These are phyloP conservation scores for Euclidia mi DNA, from an alignment of 2,888 invertebrate genomes.

Conservation along the genomic window DNA sequence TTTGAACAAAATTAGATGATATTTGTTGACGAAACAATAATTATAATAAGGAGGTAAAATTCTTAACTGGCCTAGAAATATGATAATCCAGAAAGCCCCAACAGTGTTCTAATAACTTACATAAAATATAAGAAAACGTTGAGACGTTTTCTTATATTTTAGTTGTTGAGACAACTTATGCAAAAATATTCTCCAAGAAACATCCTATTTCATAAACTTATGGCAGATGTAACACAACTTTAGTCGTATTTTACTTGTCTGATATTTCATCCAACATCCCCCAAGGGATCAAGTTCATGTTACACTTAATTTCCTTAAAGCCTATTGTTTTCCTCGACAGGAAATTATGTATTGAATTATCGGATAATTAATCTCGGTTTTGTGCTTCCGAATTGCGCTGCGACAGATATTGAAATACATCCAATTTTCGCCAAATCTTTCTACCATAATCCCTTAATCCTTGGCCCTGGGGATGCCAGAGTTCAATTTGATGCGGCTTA, in stretches of 20 bases:
- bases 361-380: conserved; percentile 31
- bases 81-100: too few relatives aligned
- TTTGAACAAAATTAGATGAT: too few relatives aligned
- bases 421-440: background rate
- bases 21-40: too few relatives aligned
- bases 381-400: background rate
- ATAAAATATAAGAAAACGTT: too few relatives aligned
- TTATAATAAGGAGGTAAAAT: too few relatives aligned
- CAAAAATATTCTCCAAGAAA: background rate
- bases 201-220: background rate
- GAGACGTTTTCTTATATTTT: too few relatives aligned
- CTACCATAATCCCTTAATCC: background rate
- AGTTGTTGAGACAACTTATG: too few relatives aligned
- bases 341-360: conserved; percentile 37
- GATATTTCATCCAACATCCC: conserved; percentile 3
- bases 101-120: too few relatives aligned
- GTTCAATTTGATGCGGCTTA: too few relatives aligned
- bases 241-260: conserved; percentile 21
- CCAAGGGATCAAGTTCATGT: conserved; percentile 28
- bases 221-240: conserved; percentile 1
- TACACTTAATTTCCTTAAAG: conserved; percentile 33
- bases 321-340: conserved; percentile 41
- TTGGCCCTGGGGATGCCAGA: too few relatives aligned
- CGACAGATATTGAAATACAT: background rate
- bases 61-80: too few relatives aligned